phyloP scores from a whole-genome alignment of 2,888 invertebrate genomes.

The Amphipyra tragopoginis region DNA sequence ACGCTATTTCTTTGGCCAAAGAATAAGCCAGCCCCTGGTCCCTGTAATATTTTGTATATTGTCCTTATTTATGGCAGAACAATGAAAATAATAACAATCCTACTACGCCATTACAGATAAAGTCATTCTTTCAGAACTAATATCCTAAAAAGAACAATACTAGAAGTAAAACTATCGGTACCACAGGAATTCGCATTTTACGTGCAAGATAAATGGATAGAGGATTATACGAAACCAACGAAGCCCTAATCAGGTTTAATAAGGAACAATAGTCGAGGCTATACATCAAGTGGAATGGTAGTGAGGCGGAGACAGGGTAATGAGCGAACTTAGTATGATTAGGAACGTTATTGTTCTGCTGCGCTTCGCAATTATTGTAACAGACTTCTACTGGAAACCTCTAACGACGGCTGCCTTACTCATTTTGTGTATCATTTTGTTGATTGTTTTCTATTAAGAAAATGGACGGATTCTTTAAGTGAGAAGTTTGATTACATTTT shows the following conservation, averaged over 20 bases:
- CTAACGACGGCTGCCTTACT: constrained; percentile 27
- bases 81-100: too few species aligned
- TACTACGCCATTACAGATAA: too few species aligned
- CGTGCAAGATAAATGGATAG: constrained; percentile 31
- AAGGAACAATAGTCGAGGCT: constrained; percentile 41
- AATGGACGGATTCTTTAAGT: too few species aligned
- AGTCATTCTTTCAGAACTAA: too few species aligned
- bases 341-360: constrained; percentile 55
- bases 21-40: too few species aligned
- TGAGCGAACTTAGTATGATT: constrained; percentile 62
- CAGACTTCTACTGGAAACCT: constrained; percentile 38
- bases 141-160: too few species aligned
- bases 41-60: too few species aligned
- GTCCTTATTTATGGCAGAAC: too few species aligned
- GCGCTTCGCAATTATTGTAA: constrained; percentile 55
- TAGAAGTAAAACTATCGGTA: background rate
- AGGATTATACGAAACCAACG: constrained; percentile 26
- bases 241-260: constrained; percentile 39
- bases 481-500: too few species aligned
- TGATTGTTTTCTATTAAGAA: constrained; percentile 4
- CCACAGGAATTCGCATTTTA: constrained; percentile 1
- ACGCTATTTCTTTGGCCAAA: too few species aligned
- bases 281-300: constrained; percentile 44
- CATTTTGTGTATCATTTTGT: constrained; percentile 19
- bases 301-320: constrained; percentile 55